A percentile compares a stretch with the other conserved stretches of the same genome.
phyloP scores from a whole-genome alignment of 2,113 vertebrate species.

The Podarcis muralis region DNA sequence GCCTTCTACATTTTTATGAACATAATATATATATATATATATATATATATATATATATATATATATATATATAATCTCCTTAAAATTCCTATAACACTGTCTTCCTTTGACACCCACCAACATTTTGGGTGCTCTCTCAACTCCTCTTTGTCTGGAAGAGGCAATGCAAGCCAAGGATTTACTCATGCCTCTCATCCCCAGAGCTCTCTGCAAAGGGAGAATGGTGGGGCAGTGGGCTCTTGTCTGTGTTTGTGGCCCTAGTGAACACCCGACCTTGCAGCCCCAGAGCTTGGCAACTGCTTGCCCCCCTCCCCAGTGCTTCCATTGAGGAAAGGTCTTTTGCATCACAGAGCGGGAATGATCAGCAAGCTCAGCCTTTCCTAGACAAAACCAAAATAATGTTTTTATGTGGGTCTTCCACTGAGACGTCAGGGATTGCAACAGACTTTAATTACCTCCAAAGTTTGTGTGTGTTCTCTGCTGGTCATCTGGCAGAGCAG shows the following conservation, averaged over 20 bases:
- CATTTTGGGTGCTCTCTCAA: neutral
- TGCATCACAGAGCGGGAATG: too few relatives aligned
- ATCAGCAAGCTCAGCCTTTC: too few relatives aligned
- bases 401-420: neutral
- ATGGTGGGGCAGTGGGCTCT: neutral
- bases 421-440: neutral
- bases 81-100: too few relatives aligned
- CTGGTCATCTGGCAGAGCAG: too few relatives aligned
- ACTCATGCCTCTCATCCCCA: too few relatives aligned
- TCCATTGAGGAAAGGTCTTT: neutral
- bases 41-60: too few relatives aligned
- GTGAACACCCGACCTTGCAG: neutral
- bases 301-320: neutral
- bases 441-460: neutral
- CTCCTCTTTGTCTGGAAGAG: neutral
- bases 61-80: too few relatives aligned
- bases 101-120: neutral
- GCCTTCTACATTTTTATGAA: too few relatives aligned
- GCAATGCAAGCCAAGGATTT: neutral
- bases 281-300: neutral
- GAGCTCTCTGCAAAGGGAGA: too few relatives aligned
- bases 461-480: too few relatives aligned
- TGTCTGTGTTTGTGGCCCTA: neutral
- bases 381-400: neutral
- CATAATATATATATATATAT: too few relatives aligned